A percentile compares a stretch with the other conserved stretches of the same genome.
These are phyloP conservation scores for Idris sp. DNA, from an alignment of 1,140 invertebrate species.

Conservation along the genomic window DNA sequence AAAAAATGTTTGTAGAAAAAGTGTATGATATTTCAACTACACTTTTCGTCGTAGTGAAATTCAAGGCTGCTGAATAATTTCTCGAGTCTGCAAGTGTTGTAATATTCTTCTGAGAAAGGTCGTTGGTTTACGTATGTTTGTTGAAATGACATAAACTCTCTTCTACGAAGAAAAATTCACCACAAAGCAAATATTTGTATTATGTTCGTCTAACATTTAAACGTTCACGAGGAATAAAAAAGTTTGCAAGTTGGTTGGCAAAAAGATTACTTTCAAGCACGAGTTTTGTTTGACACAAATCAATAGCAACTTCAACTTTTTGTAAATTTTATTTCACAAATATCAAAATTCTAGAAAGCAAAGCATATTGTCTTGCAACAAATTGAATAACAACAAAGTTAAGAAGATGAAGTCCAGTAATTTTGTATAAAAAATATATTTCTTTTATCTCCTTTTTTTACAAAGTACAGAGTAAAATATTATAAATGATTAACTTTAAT, in stretches of 20 bases:
- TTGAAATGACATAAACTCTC: conserved; percentile 7
- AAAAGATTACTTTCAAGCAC: conserved; percentile 4
- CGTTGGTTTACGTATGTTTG: conserved; percentile 34
- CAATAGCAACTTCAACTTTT: too few species aligned
- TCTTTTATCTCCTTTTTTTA: too few species aligned
- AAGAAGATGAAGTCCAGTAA: too few species aligned
- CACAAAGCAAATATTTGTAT: conserved; percentile 30
- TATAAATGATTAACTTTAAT: too few species aligned
- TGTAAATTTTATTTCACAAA: too few species aligned
- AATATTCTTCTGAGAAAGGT: conserved; percentile 18
- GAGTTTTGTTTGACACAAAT: conserved; percentile 4
- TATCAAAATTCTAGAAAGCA: too few species aligned
- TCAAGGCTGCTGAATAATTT: conserved; percentile 26
- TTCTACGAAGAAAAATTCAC: conserved; percentile 24
- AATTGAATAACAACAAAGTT: too few species aligned
- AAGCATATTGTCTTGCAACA: too few species aligned
- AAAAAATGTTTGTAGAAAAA: too few species aligned
- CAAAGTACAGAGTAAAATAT: too few species aligned
- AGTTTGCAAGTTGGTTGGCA: neutral
- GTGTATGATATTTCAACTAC: too few species aligned
- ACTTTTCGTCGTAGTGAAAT: conserved; percentile 4
- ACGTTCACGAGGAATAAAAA: conserved; percentile 9
- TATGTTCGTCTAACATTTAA: conserved; percentile 3
- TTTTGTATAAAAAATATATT: too few species aligned
- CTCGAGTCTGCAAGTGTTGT: conserved; percentile 6